Evolutionary conservation across 2,113 vertebrate genomes (phyloP), one percentile per base, ranked within the genome.

Genomic region (Ophiodon elongatus): DNA sequence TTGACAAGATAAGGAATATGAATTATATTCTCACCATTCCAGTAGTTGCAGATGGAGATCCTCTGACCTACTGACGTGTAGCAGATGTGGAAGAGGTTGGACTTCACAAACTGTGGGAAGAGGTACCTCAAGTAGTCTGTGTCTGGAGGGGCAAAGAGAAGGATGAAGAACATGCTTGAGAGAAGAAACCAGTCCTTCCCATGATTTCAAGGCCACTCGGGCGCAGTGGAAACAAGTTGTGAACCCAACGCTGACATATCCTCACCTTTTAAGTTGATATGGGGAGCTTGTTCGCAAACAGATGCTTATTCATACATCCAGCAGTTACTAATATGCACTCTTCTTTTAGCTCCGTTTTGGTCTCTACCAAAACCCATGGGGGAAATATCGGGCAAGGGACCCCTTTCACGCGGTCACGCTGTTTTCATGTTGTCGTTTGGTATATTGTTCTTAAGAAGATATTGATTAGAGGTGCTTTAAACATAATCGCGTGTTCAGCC

Each of bases 31-130:
- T 95, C 89, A 98, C 97, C 97, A 0, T 98, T 98, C 97, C 97
- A 98, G 89, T 97, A 98, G 93, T 98, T 98, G 88, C 97, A 98
- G 94, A 98, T 97, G 75, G 97, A 98, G 69, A 97, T 93, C 71
- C 82, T 89, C 84, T 96, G 95, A 1, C 95, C 95, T 2, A 95
- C 7, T 2, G 60, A 85, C 0, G 96, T 97, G 72, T 98, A 98
- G 87, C 97, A 98, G 41, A 98, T 37, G 76, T 96, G 95, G 78
- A 93, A 98, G 6, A 98, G 88, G 80, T 98, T 97, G 31, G 96
- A 94, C 60, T 97, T 96, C 78, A 98, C 93, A 73, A 97, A 96
- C 31, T 95, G 87, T 5, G 97, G 97, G 76, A 98, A 98, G 4
- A 98, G 89, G 94, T 96, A 98, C 78, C 93, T 97, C 89, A 98